Percentiles rank a stretch among this genome's conserved stretches.
Evolutionary conservation across 2,113 vertebrate species (phyloP).

Genomic region (Ammodytes dubius): DNA sequence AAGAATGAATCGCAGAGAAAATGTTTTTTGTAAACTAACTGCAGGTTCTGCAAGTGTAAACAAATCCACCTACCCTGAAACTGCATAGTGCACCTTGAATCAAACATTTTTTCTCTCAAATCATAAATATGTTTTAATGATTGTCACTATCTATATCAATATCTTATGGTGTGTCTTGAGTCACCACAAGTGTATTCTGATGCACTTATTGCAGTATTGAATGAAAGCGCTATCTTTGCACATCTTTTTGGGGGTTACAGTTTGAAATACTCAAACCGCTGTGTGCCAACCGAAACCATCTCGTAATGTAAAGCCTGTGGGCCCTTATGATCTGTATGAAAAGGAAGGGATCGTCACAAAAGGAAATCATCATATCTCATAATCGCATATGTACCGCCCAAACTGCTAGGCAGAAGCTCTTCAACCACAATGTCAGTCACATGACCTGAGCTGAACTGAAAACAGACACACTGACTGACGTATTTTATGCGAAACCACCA

Average conservation of each 20-base stretch:
- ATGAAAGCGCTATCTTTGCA: background rate
- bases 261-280: background rate
- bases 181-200: background rate
- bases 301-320: background rate
- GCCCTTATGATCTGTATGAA: background rate
- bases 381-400: background rate
- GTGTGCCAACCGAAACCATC: background rate
- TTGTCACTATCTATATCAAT: background rate
- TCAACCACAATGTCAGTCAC: conserved; percentile 56
- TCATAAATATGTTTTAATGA: background rate
- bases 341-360: conserved; percentile 50
- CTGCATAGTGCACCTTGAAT: too few relatives aligned
- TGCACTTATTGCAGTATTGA: background rate
- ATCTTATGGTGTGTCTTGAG: background rate
- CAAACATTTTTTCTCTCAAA: background rate
- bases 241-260: background rate
- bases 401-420: conserved; percentile 8
- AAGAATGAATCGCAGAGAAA: too few relatives aligned
- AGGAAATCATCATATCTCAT: conserved; percentile 25
- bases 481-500: conserved; percentile 7
- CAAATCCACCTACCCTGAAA: too few relatives aligned
- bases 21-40: too few relatives aligned
- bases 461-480: conserved; percentile 1
- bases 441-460: conserved; percentile 27
- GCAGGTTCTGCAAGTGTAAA: too few relatives aligned